Base-by-base conservation (phyloP, 1,140 invertebrate genomes). In the Melipona quadrifasciata region DNA sequence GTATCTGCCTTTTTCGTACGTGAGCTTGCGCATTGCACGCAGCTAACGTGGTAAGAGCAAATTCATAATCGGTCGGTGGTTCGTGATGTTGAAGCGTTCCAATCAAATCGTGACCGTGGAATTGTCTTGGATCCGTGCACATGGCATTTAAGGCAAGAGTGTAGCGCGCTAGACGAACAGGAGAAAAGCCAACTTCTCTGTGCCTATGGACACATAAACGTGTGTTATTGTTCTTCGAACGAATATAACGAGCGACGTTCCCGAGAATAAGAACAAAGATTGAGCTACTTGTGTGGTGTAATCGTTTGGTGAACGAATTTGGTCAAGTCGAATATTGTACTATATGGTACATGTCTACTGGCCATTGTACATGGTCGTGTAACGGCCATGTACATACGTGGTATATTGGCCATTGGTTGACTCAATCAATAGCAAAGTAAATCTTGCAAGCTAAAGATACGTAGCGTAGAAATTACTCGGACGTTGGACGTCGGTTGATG, bases 11-110 rank as follows among this genome's bases (percentile, higher is more conserved):
- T 88, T 97, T 97, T 34, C 97, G 94, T 0, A 98, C 96, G 90
- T 98, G 97, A 16, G 97, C 96, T n/a, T 97, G 97, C 0, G 97
- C 97, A 53, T 96, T 97, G 90, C 97, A 98, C 1, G 97, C 96
- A 1, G 96, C 96, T 19, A 97, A 89, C 0, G 96, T 96, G 6
- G 96, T 95, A 17, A 97, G 94, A 0, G 96, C 96, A 89, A 97
- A 97, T 84, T 97, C 97, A 82, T 96, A 96, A 90, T 97, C 96
- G 53, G 95, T 95, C 10, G 95, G 94, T 5, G 95, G 94, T 80
- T 97, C 97, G 55, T 97, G 96, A 89, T 97, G 97, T 72, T 97
- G 96, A 67, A 97, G 90, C 0, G 96, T 96, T 78, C 97, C 96
- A 12, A 97, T 96, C 88, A 97, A 93, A 92, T 98, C 97, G 86